phyloP scores from a whole-genome alignment of 92 coral and sea anemone species.

The Umimayanthus chanpuru region DNA sequence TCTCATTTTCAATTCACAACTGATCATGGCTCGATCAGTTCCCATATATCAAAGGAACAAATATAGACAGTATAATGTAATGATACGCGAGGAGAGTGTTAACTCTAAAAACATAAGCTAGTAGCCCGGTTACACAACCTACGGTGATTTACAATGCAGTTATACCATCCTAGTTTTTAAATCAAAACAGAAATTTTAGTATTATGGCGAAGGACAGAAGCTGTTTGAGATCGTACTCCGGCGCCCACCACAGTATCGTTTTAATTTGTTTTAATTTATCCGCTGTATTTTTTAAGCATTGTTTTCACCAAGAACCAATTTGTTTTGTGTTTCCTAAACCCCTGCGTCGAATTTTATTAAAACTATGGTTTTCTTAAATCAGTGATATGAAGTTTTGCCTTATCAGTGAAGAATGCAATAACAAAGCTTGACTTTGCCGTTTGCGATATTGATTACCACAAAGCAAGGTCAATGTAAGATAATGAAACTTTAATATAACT shows the following conservation, averaged over 20 bases:
- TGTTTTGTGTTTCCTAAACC: neutral
- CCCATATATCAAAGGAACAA: neutral
- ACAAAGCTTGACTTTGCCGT: conserved; percentile 6
- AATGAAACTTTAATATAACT: neutral
- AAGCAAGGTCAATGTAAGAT: neutral
- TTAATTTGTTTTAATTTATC: neutral
- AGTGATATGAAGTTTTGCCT: conserved; percentile 1
- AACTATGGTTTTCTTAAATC: neutral
- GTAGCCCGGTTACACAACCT: neutral
- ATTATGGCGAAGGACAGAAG: neutral
- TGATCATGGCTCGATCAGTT: too few relatives aligned
- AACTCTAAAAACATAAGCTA: neutral
- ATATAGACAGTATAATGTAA: neutral
- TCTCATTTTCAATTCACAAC: neutral
- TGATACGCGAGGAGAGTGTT: neutral
- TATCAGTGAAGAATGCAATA: neutral
- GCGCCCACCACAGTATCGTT: neutral
- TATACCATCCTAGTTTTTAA: too few relatives aligned
- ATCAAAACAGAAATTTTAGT: neutral
- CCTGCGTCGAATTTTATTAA: conserved; percentile 27
- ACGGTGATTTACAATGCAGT: neutral
- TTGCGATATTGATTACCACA: neutral
- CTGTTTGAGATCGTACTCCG: neutral
- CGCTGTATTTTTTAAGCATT: conserved; percentile 10
- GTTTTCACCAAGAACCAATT: conserved; percentile 13